phyloP scores from a whole-genome alignment of 2,113 vertebrate genomes.

The Cercopithecus mona region DNA sequence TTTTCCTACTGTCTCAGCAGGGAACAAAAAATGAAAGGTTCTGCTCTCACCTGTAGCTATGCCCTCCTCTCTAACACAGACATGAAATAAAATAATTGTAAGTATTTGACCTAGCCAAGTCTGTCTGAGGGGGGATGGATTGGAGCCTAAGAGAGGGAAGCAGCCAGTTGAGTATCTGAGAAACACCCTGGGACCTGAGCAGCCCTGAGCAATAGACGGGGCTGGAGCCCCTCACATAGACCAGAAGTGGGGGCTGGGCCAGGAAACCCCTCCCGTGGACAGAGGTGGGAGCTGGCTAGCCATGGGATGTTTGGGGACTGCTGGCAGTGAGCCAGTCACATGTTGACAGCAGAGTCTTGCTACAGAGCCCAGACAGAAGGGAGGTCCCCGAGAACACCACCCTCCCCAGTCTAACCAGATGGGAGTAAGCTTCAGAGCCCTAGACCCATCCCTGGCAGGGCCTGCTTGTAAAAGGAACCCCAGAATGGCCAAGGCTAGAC shows the following conservation, averaged over 20 bases:
- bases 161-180: neutral
- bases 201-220: neutral
- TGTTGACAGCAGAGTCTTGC: neutral
- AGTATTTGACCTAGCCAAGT: neutral
- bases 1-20: neutral
- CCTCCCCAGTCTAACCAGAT: neutral
- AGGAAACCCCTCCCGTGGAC: neutral
- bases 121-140: neutral
- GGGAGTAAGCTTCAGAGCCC: neutral
- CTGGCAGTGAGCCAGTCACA: neutral
- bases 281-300: neutral
- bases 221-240: neutral
- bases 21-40: neutral
- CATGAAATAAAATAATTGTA: neutral
- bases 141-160: neutral
- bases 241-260: no score
- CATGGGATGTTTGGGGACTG: neutral
- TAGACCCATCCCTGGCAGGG: accelerated
- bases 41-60: neutral
- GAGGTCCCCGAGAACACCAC: no score
- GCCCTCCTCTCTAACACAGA: neutral
- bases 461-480: no score
- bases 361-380: neutral
- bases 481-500: neutral
- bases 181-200: neutral